Conservation (phyloP, 2,113 vertebrate genomes). For the Proteles cristata region DNA sequence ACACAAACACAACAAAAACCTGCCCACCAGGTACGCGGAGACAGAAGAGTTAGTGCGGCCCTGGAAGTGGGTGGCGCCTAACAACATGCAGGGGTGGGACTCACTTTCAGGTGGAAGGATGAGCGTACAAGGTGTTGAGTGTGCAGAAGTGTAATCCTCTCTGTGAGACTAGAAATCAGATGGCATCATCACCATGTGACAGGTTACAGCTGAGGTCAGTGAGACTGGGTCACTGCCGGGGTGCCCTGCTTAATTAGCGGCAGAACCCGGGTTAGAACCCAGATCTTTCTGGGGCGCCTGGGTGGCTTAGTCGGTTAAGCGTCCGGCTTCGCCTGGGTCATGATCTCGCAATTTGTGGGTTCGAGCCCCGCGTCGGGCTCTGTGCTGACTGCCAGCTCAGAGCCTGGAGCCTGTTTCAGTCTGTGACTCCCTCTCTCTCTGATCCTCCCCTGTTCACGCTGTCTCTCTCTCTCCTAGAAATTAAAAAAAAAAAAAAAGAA, state of each 20-base stretch:
- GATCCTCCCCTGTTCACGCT: no score
- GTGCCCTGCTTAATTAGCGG: background rate
- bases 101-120: background rate
- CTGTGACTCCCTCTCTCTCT: no score
- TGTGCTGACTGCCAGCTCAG: no score
- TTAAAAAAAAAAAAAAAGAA: background rate
- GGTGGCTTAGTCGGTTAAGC: no score
- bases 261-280: background rate
- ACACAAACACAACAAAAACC: background rate
- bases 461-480: no score
- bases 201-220: background rate
- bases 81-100: background rate
- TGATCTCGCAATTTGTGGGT: no score
- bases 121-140: background rate
- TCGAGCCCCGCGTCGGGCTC: no score
- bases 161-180: background rate
- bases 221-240: background rate
- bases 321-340: no score
- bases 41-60: background rate
- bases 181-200: background rate
- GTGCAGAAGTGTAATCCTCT: background rate
- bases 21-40: rapidly evolving
- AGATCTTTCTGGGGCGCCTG: background rate
- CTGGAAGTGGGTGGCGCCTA: background rate
- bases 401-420: no score